phyloP scores from a whole-genome alignment of 2,797 vertebrate genomes.

The Sparus aurata region DNA sequence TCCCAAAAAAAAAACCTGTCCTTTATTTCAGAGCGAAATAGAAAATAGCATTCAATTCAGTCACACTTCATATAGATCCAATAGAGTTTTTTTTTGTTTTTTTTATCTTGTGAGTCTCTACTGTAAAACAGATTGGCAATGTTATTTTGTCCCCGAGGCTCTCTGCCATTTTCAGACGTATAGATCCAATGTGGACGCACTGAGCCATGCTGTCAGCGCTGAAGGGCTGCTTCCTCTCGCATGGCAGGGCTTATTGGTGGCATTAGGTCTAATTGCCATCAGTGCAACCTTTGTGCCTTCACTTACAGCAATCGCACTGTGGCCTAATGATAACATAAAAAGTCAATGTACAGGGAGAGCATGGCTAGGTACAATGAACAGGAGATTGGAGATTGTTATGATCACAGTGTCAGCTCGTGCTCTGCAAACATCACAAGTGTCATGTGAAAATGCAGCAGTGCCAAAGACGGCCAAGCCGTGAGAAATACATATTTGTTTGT shows the following conservation, averaged over 20 bases:
- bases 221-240: slow-evolving; percentile 77
- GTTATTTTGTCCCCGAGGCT: slow-evolving; percentile 70
- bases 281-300: slow-evolving; percentile 74
- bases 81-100: slow-evolving; percentile 45
- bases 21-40: slow-evolving; percentile 34
- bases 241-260: slow-evolving; percentile 83
- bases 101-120: slow-evolving; percentile 52
- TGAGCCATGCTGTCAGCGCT: slow-evolving; percentile 72
- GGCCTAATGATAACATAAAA: slow-evolving; percentile 71
- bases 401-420: slow-evolving; percentile 17
- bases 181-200: slow-evolving; percentile 71
- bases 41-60: slow-evolving; percentile 42
- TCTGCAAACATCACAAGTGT: slow-evolving; percentile 4
- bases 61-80: slow-evolving; percentile 53
- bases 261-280: slow-evolving; percentile 77
- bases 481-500: background rate
- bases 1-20: slow-evolving; percentile 3
- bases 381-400: slow-evolving; percentile 29
- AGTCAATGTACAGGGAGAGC: slow-evolving; percentile 54
- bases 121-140: slow-evolving; percentile 70
- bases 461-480: slow-evolving; percentile 8
- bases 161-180: slow-evolving; percentile 70
- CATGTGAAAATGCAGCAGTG: background rate
- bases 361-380: slow-evolving; percentile 42
- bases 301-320: slow-evolving; percentile 72